phyloP scores from a whole-genome alignment of 2,113 vertebrate species.

The Carollia perspicillata region DNA sequence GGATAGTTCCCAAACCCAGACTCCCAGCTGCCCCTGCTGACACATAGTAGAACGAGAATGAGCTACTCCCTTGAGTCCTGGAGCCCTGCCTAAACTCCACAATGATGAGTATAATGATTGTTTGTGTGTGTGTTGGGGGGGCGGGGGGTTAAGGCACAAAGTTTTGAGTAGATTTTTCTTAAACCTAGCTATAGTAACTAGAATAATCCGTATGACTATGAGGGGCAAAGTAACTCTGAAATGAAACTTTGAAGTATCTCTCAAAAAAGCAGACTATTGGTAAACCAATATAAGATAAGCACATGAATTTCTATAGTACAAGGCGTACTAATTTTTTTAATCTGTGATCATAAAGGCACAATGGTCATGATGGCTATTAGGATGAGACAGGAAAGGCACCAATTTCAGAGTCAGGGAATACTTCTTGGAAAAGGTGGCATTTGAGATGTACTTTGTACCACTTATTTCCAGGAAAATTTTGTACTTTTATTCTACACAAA shows the following conservation, averaged over 20 bases:
- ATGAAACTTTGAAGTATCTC: not conserved
- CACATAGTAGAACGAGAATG: not conserved
- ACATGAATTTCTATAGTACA: not conserved
- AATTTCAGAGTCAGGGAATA: not conserved
- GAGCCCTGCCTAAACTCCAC: not conserved
- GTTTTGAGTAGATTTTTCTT: not conserved
- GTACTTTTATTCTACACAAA: not conserved
- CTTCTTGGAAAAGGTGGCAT: not conserved
- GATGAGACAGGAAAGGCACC: not conserved
- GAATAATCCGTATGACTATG: not conserved
- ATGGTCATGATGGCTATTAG: not conserved
- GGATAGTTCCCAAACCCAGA: not conserved
- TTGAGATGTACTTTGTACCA: not conserved
- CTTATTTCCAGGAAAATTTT: not conserved
- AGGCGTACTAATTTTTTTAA: not conserved
- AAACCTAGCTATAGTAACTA: not conserved
- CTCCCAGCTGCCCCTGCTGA: not conserved
- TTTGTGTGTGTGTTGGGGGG: no score
- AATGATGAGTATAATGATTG: not conserved
- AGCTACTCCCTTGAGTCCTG: not conserved
- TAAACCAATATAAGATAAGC: not conserved
- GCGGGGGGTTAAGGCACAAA: no score
- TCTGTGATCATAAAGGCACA: not conserved
- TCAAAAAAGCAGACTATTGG: not conserved
- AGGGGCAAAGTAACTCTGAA: not conserved